Conservation (phyloP, 2,113 vertebrate genomes). For the Gopherus evgoodei region DNA sequence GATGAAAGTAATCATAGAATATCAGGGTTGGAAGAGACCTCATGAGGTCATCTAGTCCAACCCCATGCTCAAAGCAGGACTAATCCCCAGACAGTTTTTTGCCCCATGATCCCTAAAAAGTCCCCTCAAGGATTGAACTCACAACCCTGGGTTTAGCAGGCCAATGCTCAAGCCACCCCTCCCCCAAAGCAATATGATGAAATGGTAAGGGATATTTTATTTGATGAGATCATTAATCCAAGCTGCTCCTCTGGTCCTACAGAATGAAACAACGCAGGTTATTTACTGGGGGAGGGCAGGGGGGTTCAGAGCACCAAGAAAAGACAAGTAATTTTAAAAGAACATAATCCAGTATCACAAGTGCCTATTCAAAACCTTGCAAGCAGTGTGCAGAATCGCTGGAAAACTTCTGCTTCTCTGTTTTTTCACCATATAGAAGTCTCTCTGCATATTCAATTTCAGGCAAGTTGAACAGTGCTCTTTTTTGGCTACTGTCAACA, state of each 20-base stretch:
- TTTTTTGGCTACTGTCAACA: background rate
- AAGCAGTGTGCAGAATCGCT: background rate
- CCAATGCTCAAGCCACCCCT: too few relatives aligned
- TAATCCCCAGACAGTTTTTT: too few relatives aligned
- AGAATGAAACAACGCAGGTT: background rate
- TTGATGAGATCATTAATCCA: background rate
- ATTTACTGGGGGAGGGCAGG: rapidly evolving
- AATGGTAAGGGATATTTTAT: background rate
- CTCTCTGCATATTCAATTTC: background rate
- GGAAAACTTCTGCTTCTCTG: background rate
- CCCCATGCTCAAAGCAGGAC: too few relatives aligned
- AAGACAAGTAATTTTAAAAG: background rate
- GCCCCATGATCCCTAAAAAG: too few relatives aligned
- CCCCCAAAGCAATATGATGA: background rate
- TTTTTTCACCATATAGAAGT: background rate
- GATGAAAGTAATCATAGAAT: background rate
- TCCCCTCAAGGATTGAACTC: too few relatives aligned
- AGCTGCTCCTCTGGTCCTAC: background rate
- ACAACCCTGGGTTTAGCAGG: too few relatives aligned
- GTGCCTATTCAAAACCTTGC: background rate
- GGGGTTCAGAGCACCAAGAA: background rate
- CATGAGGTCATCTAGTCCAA: too few relatives aligned
- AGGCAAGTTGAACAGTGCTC: background rate
- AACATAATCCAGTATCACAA: background rate
- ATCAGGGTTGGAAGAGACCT: too few relatives aligned